A percentile compares a stretch with the other conserved stretches of the same genome.
These are phyloP conservation scores for Heteromyza rotundicornis DNA, from an alignment of 2,888 invertebrate species.

Conservation along the genomic window DNA sequence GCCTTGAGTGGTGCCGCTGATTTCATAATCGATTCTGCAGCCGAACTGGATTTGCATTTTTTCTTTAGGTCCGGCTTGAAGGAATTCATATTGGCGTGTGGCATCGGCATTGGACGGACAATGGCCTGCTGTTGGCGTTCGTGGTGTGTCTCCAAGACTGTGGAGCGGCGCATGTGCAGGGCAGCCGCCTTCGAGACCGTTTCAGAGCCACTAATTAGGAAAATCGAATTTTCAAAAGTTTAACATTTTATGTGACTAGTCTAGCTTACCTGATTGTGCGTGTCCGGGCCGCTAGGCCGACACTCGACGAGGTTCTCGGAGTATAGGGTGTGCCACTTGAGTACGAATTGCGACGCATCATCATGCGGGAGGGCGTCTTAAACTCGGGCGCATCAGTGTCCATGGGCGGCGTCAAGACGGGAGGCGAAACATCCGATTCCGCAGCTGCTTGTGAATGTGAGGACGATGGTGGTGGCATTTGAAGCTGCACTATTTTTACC, in stretches of 20 bases:
- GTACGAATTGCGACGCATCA: slow-evolving; percentile 39
- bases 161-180: slow-evolving; percentile 22
- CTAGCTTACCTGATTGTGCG: too few species aligned
- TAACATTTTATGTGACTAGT: too few species aligned
- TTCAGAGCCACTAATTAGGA: too few species aligned
- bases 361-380: slow-evolving; percentile 36
- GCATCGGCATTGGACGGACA: slow-evolving; percentile 26
- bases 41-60: slow-evolving; percentile 33
- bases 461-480: slow-evolving; percentile 12
- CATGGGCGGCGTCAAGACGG: slow-evolving; percentile 9
- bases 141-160: slow-evolving; percentile 34
- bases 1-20: slow-evolving; percentile 44
- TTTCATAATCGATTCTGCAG: slow-evolving; percentile 39
- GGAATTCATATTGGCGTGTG: slow-evolving; percentile 32
- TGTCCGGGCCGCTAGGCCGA: not conserved
- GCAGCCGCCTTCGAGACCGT: too few species aligned
- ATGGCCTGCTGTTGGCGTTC: slow-evolving; percentile 31
- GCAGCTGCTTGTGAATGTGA: not conserved
- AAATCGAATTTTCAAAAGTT: too few species aligned
- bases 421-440: slow-evolving; percentile 18
- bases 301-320: slow-evolving; percentile 4
- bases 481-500: slow-evolving; percentile 32
- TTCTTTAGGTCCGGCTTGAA: slow-evolving; percentile 34
- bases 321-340: slow-evolving; percentile 37
- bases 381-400: slow-evolving; percentile 25